Base-by-base conservation (phyloP, 2,113 vertebrate genomes). In the Hirundichthys speculiger region DNA sequence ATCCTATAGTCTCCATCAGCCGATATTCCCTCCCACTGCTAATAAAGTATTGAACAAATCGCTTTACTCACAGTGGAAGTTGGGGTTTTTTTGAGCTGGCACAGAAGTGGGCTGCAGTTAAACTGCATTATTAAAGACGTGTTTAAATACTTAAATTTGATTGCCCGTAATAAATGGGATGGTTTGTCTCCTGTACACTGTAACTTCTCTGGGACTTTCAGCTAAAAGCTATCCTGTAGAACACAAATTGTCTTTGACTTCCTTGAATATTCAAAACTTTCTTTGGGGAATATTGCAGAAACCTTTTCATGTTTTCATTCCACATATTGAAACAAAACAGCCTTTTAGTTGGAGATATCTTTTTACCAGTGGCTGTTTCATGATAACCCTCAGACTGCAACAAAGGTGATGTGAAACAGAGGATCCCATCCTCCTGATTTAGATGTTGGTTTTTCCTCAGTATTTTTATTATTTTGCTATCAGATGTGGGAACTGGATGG, bases 21-120 rank as follows among this genome's bases (percentile, higher is more conserved):
- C 53, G 6, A 16, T 41, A n/a, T 75, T 46, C 49, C 47, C 34
- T 70, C 42, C 58, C 64, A 51, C 68, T 14, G 20, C 70, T 84
- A 70, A 85, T 82, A 61, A 79, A 87, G 61, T 73, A 85, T 71
- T 77, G 56, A 84, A 68, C 68, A 64, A 68, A 81, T 70, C 25
- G 69, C 69, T 84, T 80, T 73, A 82, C 73, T 48, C 60, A 61
- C 56, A 42, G 45, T 38, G 45, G 60, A 69, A 34, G 25, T 56
- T n/a, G n/a, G n/a, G n/a, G n/a, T n/a, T n/a, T n/a, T 55, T 73
- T 46, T 69, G 79, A 22, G 24, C 42, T 40, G 50, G 30, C 55
- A 51, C 25, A 65, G 34, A 18, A 62, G 52, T 20, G 10, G 18
- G 38, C 64, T 58, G 49, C 64, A 39, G 49, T 79, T 80, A 68